A percentile compares a stretch with the other conserved stretches of the same genome.
phyloP scores from a whole-genome alignment of 2,797 vertebrate species.

The Gymnothorax reevesii region DNA sequence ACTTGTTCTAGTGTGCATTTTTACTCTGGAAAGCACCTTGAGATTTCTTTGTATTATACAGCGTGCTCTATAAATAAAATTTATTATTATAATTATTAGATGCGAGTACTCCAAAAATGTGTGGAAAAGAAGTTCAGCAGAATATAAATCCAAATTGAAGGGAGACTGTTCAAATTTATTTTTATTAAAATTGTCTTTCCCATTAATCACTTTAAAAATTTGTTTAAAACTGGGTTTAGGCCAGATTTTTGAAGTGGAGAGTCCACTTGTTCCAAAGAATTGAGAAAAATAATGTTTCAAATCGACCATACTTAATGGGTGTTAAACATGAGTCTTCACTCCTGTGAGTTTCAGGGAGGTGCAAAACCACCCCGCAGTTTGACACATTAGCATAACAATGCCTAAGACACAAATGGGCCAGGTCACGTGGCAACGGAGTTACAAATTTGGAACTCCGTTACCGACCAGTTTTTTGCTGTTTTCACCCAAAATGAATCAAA shows the following conservation, averaged over 20 bases:
- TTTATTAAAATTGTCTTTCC: neutral
- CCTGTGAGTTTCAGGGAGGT: neutral
- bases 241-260: neutral
- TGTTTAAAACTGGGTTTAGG: conserved; percentile 2
- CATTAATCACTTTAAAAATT: neutral
- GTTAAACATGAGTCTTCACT: neutral
- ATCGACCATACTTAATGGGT: neutral
- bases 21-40: too few relatives aligned
- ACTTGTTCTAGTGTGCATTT: too few relatives aligned
- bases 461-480: too few relatives aligned
- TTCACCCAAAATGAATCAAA: too few relatives aligned
- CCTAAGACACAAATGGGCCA: too few relatives aligned
- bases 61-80: too few relatives aligned
- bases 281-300: neutral
- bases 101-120: neutral
- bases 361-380: neutral
- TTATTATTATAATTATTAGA: neutral
- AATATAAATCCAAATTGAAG: neutral
- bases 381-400: too few relatives aligned
- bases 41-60: too few relatives aligned
- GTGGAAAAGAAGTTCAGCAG: neutral
- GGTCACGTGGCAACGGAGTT: too few relatives aligned
- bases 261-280: neutral
- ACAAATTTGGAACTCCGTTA: too few relatives aligned
- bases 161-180: neutral